Evolutionary conservation across 2,113 vertebrate species (phyloP).

Genomic region (Tricholaema leucomelas): DNA sequence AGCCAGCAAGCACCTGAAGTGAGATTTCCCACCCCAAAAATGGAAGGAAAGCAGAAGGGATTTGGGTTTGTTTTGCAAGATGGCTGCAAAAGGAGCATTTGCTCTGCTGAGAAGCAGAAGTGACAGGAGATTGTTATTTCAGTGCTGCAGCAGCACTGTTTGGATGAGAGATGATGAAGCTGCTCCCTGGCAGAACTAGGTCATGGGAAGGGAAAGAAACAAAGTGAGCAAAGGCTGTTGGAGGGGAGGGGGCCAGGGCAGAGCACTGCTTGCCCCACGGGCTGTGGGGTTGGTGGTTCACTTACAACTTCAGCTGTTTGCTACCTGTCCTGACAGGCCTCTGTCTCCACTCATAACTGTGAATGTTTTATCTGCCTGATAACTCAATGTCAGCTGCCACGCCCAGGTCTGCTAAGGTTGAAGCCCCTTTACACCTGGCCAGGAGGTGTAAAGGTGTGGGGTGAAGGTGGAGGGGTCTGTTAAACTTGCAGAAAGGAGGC

Average conservation of each 20-base stretch:
- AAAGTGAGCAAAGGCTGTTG: background rate
- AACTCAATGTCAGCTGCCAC: background rate
- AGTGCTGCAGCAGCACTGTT: background rate
- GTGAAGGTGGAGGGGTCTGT: background rate
- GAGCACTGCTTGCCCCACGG: background rate
- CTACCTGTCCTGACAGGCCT: accelerated
- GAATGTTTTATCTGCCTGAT: accelerated
- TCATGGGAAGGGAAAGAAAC: background rate
- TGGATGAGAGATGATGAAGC: background rate
- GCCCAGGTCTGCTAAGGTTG: background rate
- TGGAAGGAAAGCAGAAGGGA: accelerated
- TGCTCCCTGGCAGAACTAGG: background rate
- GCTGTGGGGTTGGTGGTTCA: accelerated
- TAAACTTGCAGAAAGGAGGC: no score
- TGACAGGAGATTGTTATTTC: background rate
- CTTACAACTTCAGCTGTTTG: background rate
- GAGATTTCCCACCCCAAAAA: background rate
- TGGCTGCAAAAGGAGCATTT: accelerated
- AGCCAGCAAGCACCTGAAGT: background rate
- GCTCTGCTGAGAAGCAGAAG: background rate
- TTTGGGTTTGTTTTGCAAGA: accelerated
- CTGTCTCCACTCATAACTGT: no score
- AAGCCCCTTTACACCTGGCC: background rate
- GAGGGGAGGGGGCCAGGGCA: background rate
- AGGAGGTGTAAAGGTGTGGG: background rate